A percentile compares a stretch with the other conserved stretches of the same genome.
phyloP scores from a whole-genome alignment of 2,888 invertebrate genomes.

The Ophion ellenae region DNA sequence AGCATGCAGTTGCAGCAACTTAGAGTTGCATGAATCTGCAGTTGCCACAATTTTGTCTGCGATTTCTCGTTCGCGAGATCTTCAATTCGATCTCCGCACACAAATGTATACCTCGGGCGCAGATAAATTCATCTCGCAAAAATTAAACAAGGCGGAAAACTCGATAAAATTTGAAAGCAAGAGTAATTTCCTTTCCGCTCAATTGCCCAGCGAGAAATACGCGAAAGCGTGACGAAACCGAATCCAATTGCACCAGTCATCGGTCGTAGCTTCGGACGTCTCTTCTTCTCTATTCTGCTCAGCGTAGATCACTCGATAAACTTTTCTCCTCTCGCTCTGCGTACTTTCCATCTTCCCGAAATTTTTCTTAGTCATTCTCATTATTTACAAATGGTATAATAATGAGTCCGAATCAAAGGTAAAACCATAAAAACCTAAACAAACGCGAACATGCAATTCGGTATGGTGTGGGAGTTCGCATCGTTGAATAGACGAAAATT shows the following conservation, averaged over 20 bases:
- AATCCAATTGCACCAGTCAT: constrained; percentile 6
- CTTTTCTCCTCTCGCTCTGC: background rate
- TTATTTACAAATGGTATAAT: too few species aligned
- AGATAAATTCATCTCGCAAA: background rate
- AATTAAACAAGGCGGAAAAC: constrained; percentile 11
- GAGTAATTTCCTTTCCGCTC: constrained; percentile 11
- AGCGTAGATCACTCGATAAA: background rate
- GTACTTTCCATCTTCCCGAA: background rate
- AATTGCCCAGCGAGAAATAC: constrained; percentile 1
- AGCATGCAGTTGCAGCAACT: background rate
- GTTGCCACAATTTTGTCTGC: background rate
- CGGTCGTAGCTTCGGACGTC: background rate
- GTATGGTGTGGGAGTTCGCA: too few species aligned
- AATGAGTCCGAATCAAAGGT: too few species aligned
- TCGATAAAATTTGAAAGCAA: background rate
- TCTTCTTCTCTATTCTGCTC: background rate
- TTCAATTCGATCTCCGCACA: background rate
- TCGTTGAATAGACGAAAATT: too few species aligned
- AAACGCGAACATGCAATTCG: too few species aligned
- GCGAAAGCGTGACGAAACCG: constrained; percentile 36
- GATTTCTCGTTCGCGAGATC: background rate
- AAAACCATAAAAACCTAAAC: too few species aligned
- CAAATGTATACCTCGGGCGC: background rate
- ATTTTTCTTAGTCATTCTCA: background rate
- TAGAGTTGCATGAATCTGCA: background rate